Percentiles rank a stretch among this genome's conserved stretches.
Conservation (phyloP, 2,888 invertebrate genomes). For the Trichopoda pennipes region DNA sequence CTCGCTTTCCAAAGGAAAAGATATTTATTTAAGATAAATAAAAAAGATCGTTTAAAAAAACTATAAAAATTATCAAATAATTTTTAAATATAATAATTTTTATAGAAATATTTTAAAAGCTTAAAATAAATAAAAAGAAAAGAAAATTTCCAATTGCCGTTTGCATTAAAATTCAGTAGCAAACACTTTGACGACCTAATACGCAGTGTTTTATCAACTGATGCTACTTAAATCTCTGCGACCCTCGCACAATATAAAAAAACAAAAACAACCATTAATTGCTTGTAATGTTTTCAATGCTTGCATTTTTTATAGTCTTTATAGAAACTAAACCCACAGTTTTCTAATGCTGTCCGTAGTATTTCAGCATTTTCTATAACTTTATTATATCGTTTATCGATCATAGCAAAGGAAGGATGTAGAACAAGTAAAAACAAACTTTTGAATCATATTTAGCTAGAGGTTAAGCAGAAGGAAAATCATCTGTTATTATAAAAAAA, state of each 20-base stretch:
- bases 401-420: not conserved
- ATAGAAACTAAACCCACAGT: not conserved
- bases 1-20: no score
- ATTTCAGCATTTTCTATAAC: not conserved
- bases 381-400: not conserved
- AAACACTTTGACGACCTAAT: no score
- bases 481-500: not conserved
- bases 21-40: no score
- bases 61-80: no score
- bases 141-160: no score
- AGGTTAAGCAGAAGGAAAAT: not conserved
- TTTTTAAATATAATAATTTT: no score
- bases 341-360: not conserved
- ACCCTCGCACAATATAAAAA: slow-evolving; percentile 18
- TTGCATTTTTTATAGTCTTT: not conserved
- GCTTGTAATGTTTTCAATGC: not conserved
- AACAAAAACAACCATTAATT: not conserved
- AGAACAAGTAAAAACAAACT: not conserved
- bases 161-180: no score
- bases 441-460: not conserved
- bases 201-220: no score
- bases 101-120: no score
- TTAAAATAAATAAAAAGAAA: no score
- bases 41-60: no score
- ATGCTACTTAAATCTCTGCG: not conserved